A percentile compares a stretch with the other conserved stretches of the same genome.
phyloP scores from a whole-genome alignment of 1,140 invertebrate genomes.

The Brachionus koreanus region DNA sequence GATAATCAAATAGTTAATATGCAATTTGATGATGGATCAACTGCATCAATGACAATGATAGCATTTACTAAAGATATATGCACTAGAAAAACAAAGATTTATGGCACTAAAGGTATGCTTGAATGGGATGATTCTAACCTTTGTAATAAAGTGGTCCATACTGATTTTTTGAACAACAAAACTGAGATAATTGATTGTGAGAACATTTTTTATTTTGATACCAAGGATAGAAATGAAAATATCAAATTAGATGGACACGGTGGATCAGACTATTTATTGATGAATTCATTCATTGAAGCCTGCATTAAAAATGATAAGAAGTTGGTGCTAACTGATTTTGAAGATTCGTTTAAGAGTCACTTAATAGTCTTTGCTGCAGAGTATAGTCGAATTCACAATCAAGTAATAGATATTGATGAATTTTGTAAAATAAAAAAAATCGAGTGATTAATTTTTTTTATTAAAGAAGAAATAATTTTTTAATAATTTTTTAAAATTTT shows the following conservation, averaged over 20 bases:
- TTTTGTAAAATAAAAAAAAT: slow-evolving; percentile 28
- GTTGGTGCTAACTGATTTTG: slow-evolving; percentile 49
- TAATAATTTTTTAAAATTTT: no score
- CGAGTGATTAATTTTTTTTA: no score
- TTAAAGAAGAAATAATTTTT: no score
- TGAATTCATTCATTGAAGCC: slow-evolving; percentile 56
- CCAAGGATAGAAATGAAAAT: background rate
- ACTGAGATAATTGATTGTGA: slow-evolving; percentile 46
- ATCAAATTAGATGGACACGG: slow-evolving; percentile 52
- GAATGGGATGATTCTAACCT: slow-evolving; percentile 48
- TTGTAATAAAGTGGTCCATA: slow-evolving; percentile 46
- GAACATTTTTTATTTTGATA: background rate
- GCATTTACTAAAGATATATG: slow-evolving; percentile 59
- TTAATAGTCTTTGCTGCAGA: slow-evolving; percentile 55
- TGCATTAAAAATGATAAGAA: slow-evolving; percentile 46
- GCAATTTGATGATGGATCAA: slow-evolving; percentile 59
- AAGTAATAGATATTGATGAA: slow-evolving; percentile 47
- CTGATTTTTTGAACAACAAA: slow-evolving; percentile 49
- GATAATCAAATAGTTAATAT: slow-evolving; percentile 60
- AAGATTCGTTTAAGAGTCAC: slow-evolving; percentile 53
- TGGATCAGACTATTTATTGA: slow-evolving; percentile 55
- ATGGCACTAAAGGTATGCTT: slow-evolving; percentile 48
- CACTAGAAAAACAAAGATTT: slow-evolving; percentile 49
- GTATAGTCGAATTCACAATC: slow-evolving; percentile 51
- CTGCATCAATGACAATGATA: slow-evolving; percentile 58